Conservation (phyloP, 2,797 vertebrate genomes). For the Hirundo rustica region DNA sequence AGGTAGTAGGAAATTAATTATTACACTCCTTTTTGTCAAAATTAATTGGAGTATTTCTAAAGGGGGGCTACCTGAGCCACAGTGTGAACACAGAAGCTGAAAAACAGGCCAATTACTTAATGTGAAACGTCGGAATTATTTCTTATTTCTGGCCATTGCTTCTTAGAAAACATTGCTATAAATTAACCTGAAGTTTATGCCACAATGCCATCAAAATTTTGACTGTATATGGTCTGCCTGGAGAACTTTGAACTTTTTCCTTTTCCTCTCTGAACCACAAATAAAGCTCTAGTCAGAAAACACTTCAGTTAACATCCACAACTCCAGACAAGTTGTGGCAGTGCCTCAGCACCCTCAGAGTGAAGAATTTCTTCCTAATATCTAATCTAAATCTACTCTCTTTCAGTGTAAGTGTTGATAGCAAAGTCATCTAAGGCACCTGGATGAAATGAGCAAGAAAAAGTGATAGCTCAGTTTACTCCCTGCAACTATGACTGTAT, state of each 20-base stretch:
- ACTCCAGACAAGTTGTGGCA: not conserved
- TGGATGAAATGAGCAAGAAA: not conserved
- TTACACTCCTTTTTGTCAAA: not conserved
- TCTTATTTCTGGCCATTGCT: not conserved
- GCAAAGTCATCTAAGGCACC: not conserved
- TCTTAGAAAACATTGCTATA: not conserved
- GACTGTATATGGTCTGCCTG: not conserved
- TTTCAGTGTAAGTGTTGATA: not conserved
- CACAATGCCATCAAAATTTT: not conserved
- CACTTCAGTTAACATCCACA: not conserved
- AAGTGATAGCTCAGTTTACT: not conserved
- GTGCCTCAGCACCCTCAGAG: not conserved
- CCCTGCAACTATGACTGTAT: not conserved
- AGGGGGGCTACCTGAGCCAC: not conserved
- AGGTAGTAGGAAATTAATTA: not conserved
- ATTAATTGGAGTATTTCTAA: not conserved
- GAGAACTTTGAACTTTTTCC: not conserved
- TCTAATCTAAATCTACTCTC: not conserved
- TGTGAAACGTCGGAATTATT: not conserved
- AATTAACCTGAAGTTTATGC: not conserved
- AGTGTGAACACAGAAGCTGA: not conserved
- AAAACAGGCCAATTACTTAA: not conserved
- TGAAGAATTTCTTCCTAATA: not conserved
- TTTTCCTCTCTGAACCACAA: not conserved
- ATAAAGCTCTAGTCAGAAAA: not conserved